Conservation (phyloP, 2,888 invertebrate genomes). For the Panopea generosa region DNA sequence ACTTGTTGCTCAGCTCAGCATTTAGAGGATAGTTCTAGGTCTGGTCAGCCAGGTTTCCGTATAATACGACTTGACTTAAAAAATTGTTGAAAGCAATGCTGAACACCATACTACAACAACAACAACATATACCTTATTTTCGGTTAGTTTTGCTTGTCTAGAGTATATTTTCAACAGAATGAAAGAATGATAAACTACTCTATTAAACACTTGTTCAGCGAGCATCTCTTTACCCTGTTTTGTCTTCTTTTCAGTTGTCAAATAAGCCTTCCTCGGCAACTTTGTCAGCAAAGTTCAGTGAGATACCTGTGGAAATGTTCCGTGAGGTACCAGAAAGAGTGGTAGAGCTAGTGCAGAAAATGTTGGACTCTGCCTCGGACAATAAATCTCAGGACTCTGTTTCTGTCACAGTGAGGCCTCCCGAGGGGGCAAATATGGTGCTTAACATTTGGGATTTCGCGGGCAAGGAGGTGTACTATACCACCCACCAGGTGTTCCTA, state of each 20-base stretch:
- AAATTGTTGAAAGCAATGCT: no score
- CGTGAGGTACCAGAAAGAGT: slow-evolving; percentile 80
- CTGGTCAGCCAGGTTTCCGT: no score
- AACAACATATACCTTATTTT: no score
- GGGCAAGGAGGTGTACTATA: slow-evolving; percentile 82
- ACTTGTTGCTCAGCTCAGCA: no score
- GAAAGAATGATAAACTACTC: no score
- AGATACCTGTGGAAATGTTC: slow-evolving; percentile 70
- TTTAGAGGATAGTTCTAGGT: no score
- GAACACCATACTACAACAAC: no score
- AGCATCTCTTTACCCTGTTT: slow-evolving; percentile 2
- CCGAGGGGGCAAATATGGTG: slow-evolving; percentile 67
- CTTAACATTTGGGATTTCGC: slow-evolving; percentile 84
- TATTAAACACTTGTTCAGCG: neutral
- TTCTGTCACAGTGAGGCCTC: slow-evolving; percentile 43
- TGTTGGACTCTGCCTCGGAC: slow-evolving; percentile 67
- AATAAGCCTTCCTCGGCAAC: slow-evolving; percentile 49
- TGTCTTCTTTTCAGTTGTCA: slow-evolving; percentile 12
- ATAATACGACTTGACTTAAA: no score
- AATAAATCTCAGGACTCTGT: slow-evolving; percentile 56
- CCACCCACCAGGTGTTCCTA: slow-evolving; percentile 84
- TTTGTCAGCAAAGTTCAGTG: slow-evolving; percentile 52
- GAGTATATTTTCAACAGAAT: no score
- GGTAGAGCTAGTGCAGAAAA: slow-evolving; percentile 80
- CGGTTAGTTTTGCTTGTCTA: no score